A percentile compares a stretch with the other conserved stretches of the same genome.
These are phyloP conservation scores for Choristoneura fumiferana DNA, from an alignment of 1,140 invertebrate genomes.

Conservation along the genomic window DNA sequence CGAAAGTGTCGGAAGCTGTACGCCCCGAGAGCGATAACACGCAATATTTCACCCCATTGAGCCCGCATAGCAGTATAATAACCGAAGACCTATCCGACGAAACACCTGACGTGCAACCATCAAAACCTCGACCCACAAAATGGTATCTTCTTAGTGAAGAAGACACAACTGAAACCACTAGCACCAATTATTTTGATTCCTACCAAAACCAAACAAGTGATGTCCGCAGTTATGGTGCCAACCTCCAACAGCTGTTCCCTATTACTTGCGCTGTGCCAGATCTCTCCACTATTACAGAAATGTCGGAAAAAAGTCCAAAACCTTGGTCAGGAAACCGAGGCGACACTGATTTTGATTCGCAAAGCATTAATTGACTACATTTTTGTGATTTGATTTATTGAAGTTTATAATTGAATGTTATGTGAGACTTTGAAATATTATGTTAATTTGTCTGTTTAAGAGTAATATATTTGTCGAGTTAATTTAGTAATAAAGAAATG, in stretches of 20 bases:
- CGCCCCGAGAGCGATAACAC: slow-evolving; percentile 21
- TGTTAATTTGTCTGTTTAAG: not conserved
- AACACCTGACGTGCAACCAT: not conserved
- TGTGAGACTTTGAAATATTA: not conserved
- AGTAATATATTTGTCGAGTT: not conserved
- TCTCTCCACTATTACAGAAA: slow-evolving; percentile 64
- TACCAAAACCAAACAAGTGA: not conserved
- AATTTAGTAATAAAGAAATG: slow-evolving; percentile 6
- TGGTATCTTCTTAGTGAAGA: slow-evolving; percentile 67
- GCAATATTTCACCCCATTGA: slow-evolving; percentile 30
- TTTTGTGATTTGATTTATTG: not conserved
- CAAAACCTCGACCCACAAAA: slow-evolving; percentile 26
- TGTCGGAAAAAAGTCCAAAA: slow-evolving; percentile 48
- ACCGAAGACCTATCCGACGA: slow-evolving; percentile 64
- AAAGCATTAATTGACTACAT: not conserved
- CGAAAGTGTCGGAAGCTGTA: not conserved
- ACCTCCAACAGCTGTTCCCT: slow-evolving; percentile 42
- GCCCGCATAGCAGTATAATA: slow-evolving; percentile 45
- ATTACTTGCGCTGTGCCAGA: slow-evolving; percentile 58
- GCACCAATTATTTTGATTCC: slow-evolving; percentile 31
- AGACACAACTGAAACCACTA: no score
- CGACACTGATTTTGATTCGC: not conserved
- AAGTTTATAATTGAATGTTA: not conserved
- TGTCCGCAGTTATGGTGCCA: slow-evolving; percentile 3
- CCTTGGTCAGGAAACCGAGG: slow-evolving; percentile 3